Evolutionary conservation across 2,113 vertebrate species (phyloP).

Genomic region (Sinocyclocheilus anshuiensis): DNA sequence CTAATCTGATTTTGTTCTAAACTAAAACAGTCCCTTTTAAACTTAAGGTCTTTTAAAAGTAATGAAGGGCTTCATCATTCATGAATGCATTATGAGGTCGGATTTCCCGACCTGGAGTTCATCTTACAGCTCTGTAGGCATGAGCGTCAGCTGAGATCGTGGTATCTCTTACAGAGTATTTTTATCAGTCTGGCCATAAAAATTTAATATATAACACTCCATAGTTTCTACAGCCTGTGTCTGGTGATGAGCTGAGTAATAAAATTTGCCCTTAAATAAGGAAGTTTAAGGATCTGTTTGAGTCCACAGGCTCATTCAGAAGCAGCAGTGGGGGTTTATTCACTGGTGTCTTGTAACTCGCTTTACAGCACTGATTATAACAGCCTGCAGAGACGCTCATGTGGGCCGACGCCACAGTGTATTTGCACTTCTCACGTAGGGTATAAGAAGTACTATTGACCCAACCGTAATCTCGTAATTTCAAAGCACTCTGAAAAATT

Average conservation of each 20-base stretch:
- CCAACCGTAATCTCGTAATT: conserved; percentile 46
- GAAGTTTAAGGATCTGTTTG: conserved; percentile 14
- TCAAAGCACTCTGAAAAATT: conserved; percentile 23
- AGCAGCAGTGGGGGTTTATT: conserved; percentile 35
- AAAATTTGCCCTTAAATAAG: conserved; percentile 35
- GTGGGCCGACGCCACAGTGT: conserved; percentile 38
- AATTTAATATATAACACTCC: neutral
- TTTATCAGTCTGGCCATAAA: neutral
- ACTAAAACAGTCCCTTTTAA: neutral
- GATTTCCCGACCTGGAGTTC: conserved; percentile 36
- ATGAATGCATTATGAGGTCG: conserved; percentile 32
- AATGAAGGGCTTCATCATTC: conserved; percentile 21
- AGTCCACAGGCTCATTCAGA: conserved; percentile 18
- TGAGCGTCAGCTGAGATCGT: neutral
- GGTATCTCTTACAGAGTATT: conserved; percentile 2
- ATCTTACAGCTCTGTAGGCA: conserved; percentile 13
- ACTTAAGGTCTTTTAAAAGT: conserved; percentile 36
- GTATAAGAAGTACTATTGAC: conserved; percentile 41
- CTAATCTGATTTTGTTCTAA: neutral
- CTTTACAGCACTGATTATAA: conserved; percentile 50
- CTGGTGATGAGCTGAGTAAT: conserved; percentile 2
- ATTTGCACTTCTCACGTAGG: conserved; percentile 40
- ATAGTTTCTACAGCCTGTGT: neutral
- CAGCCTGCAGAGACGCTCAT: neutral
- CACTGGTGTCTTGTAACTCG: conserved; percentile 7